A percentile compares a stretch with the other conserved stretches of the same genome.
Evolutionary conservation across 2,888 invertebrate species (phyloP).

Genomic region (Sycophila texana): DNA sequence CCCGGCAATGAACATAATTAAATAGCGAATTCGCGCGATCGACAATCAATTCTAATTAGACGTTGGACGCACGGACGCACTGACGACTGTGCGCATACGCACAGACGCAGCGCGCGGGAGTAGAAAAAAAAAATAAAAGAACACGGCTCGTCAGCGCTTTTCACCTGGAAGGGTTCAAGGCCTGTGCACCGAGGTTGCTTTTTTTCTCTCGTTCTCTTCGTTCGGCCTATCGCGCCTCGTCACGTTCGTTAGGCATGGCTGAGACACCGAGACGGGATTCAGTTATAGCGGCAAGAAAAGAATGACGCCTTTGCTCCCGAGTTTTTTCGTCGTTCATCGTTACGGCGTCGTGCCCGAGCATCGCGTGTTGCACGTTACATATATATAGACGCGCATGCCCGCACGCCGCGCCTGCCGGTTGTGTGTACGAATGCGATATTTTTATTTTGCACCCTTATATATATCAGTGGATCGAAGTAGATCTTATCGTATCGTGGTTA

Average conservation of each 20-base stretch:
- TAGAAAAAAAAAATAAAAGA: background rate
- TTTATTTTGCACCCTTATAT: too few species aligned
- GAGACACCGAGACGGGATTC: constrained; percentile 1
- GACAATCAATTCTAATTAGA: constrained; percentile 32
- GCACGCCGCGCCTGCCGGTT: too few species aligned
- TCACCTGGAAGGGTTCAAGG: constrained; percentile 23
- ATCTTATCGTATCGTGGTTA: too few species aligned
- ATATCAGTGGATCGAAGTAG: too few species aligned
- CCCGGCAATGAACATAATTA: constrained; percentile 22
- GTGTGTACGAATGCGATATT: too few species aligned
- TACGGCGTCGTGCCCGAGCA: too few species aligned
- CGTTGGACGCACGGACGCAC: background rate
- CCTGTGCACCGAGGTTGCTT: background rate
- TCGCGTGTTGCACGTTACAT: too few species aligned
- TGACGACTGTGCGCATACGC: background rate
- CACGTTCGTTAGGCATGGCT: constrained; percentile 23
- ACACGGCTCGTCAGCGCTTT: background rate
- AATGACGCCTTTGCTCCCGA: too few species aligned
- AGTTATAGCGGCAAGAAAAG: too few species aligned
- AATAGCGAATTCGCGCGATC: background rate
- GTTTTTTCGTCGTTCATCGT: too few species aligned
- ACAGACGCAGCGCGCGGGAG: background rate
- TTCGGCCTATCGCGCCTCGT: background rate
- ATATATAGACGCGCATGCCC: too few species aligned
- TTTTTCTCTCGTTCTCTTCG: background rate